Conservation (phyloP, 2,797 vertebrate species). For the Macroramphosus scolopax region DNA sequence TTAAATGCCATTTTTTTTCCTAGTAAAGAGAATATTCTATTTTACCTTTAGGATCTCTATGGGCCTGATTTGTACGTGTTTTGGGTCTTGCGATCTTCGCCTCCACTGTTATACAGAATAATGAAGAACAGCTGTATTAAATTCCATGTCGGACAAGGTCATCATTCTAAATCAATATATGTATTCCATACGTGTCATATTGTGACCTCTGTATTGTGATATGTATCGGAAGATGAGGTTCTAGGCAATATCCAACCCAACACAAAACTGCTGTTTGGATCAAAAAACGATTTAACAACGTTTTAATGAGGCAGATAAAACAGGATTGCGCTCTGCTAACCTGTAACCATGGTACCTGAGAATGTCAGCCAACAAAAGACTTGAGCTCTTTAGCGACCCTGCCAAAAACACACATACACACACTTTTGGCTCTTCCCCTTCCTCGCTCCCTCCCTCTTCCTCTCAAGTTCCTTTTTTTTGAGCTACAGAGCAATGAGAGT, state of each 20-base stretch:
- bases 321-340: slow-evolving; percentile 43
- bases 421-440: slow-evolving; percentile 25
- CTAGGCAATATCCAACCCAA: not conserved
- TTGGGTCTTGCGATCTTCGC: too few species aligned
- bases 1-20: too few species aligned
- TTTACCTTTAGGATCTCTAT: too few species aligned
- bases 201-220: too few species aligned
- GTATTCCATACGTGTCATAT: too few species aligned
- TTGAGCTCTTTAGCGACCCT: slow-evolving; percentile 42
- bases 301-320: slow-evolving; percentile 46
- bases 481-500: slow-evolving; percentile 7
- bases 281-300: slow-evolving; percentile 15
- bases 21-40: too few species aligned
- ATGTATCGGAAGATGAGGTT: too few species aligned
- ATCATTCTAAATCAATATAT: too few species aligned
- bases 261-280: slow-evolving; percentile 3
- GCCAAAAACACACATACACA: slow-evolving; percentile 57
- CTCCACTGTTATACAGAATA: too few species aligned
- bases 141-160: too few species aligned
- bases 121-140: too few species aligned
- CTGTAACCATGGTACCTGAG: slow-evolving; percentile 76
- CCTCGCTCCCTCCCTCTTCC: slow-evolving; percentile 53
- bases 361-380: slow-evolving; percentile 78
- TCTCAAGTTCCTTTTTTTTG: slow-evolving; percentile 25
- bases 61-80: too few species aligned